Percentiles rank a stretch among this genome's conserved stretches.
These are phyloP conservation scores for Pterocles gutturalis DNA, from an alignment of 2,113 vertebrate genomes.

Conservation along the genomic window DNA sequence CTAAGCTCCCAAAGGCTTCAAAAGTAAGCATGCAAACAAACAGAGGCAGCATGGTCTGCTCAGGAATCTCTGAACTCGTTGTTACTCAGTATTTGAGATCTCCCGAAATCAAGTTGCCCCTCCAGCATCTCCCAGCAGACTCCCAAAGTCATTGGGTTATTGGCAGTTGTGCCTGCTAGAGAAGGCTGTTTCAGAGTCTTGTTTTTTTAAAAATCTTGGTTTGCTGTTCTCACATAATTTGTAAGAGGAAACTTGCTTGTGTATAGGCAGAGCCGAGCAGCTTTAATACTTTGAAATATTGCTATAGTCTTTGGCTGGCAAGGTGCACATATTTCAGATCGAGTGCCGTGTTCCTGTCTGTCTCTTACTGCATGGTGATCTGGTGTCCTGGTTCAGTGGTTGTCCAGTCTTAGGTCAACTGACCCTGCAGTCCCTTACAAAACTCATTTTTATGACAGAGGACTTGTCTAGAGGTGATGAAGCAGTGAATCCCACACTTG, in stretches of 20 bases:
- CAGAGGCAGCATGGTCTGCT: neutral
- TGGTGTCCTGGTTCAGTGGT: neutral
- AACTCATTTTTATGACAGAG: neutral
- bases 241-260: neutral
- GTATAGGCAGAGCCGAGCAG: neutral
- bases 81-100: neutral
- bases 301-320: neutral
- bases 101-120: neutral
- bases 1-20: neutral
- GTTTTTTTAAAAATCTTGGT: neutral
- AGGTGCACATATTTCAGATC: neutral
- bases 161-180: neutral
- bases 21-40: accelerated
- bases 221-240: neutral
- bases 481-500: neutral
- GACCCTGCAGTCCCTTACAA: neutral
- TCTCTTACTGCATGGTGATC: neutral
- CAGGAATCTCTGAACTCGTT: neutral
- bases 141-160: neutral
- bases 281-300: neutral
- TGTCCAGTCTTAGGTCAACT: neutral
- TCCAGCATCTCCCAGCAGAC: neutral
- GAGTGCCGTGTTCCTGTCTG: neutral
- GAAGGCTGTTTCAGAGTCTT: neutral
- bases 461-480: neutral